Conservation (phyloP, 1,140 invertebrate genomes). For the Mesaphorura yosii region DNA sequence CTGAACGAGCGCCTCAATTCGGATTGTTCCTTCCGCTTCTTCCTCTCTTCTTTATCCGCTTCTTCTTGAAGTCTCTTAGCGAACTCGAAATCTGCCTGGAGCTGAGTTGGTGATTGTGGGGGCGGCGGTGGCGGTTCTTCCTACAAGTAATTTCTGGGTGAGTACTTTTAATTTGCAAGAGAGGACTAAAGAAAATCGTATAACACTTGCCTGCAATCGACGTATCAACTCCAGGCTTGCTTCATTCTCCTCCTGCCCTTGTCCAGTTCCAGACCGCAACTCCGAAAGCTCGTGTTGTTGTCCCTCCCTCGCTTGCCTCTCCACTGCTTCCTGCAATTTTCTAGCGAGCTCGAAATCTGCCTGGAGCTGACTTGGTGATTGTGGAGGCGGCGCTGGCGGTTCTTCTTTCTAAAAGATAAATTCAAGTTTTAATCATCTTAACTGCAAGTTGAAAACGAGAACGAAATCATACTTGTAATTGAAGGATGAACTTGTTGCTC, state of each 20-base stretch:
- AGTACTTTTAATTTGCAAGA: neutral
- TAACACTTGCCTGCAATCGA: neutral
- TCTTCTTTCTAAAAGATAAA: neutral
- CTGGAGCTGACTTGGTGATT: neutral
- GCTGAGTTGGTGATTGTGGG: neutral
- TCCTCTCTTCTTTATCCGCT: neutral
- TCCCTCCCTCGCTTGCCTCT: neutral
- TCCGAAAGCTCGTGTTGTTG: neutral
- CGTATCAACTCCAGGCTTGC: no score
- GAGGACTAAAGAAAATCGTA: neutral
- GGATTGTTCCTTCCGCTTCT: neutral
- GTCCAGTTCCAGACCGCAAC: neutral
- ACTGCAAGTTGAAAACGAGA: neutral
- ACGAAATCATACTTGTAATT: constrained; percentile 8
- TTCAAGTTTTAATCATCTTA: neutral
- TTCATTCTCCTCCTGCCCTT: no score
- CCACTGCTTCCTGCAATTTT: neutral
- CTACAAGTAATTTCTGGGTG: neutral
- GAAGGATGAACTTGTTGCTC: constrained; percentile 7
- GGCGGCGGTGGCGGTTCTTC: neutral
- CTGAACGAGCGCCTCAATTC: no score
- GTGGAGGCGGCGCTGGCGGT: neutral
- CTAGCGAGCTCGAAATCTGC: neutral
- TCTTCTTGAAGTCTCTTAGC: neutral
- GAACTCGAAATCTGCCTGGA: neutral